Percentiles rank a stretch among this genome's conserved stretches.
Evolutionary conservation across 2,113 vertebrate species (phyloP).

Genomic region (Sterrhoptilus dennistouni): DNA sequence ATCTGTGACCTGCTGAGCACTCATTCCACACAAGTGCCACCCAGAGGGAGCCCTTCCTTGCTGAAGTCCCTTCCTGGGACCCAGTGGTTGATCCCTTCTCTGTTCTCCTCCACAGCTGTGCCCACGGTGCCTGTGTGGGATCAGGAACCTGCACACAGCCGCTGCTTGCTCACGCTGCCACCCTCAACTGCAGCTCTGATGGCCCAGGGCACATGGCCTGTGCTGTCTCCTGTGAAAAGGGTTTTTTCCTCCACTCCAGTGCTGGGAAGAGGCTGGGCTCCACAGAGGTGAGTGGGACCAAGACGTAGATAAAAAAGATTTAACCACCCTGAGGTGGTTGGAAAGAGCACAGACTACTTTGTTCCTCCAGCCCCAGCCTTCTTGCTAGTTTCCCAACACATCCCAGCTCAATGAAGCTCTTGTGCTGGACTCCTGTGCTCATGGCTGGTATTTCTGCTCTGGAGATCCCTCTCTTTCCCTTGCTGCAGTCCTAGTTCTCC

Average conservation of each 20-base stretch:
- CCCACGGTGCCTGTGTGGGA: background rate
- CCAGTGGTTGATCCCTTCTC: background rate
- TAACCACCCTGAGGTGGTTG: background rate
- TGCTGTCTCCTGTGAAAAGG: slow-evolving; percentile 77
- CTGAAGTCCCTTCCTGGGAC: background rate
- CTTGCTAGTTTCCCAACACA: background rate
- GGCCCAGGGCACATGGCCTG: slow-evolving; percentile 72
- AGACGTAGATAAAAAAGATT: background rate
- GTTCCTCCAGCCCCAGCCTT: background rate
- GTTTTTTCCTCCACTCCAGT: slow-evolving; percentile 73
- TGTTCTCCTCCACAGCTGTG: slow-evolving; percentile 58
- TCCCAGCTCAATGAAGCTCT: background rate
- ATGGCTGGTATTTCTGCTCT: background rate
- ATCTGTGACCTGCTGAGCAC: background rate
- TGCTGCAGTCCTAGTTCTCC: background rate
- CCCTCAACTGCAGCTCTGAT: slow-evolving; percentile 74
- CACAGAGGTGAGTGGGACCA: slow-evolving; percentile 74
- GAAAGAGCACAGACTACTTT: background rate
- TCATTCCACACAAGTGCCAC: rapidly evolving
- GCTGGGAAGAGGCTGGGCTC: slow-evolving; percentile 68
- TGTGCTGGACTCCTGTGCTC: background rate
- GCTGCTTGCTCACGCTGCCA: slow-evolving; percentile 71
- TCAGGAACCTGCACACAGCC: slow-evolving; percentile 69
- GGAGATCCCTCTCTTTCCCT: background rate
- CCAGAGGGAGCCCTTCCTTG: background rate